Percentiles rank a stretch among this genome's conserved stretches.
Conservation (phyloP, 1,140 invertebrate species). For the Ganaspis sp. region DNA sequence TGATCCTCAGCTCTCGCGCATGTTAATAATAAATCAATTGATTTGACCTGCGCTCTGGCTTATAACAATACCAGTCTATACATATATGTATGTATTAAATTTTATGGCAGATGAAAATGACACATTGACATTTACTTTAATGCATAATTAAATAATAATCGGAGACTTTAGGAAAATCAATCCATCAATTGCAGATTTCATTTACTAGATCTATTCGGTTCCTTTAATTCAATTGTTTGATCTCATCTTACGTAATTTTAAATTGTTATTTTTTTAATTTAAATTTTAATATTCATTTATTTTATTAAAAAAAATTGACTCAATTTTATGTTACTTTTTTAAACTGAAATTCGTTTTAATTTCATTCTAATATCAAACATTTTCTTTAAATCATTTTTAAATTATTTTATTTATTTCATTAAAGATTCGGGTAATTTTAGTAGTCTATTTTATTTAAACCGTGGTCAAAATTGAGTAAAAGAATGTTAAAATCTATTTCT, state of each 20-base stretch:
- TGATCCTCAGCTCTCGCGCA: slow-evolving; percentile 42
- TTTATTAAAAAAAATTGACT: no score
- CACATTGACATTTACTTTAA: not conserved
- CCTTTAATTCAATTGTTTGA: not conserved
- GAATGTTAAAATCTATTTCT: no score
- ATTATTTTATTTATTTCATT: no score
- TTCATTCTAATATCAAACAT: no score
- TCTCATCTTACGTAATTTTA: not conserved
- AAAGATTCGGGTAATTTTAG: no score
- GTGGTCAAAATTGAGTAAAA: no score
- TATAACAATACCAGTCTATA: slow-evolving; percentile 4
- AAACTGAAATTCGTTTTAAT: no score
- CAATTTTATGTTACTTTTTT: no score
- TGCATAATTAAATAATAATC: slow-evolving; percentile 10
- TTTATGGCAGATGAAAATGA: slow-evolving; percentile 4
- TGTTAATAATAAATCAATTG: slow-evolving; percentile 58
- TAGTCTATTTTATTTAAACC: no score
- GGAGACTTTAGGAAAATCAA: not conserved
- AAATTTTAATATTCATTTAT: no score
- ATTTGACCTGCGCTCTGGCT: slow-evolving; percentile 47
- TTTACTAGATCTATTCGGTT: not conserved
- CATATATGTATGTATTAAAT: slow-evolving; percentile 5
- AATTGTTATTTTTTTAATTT: no score
- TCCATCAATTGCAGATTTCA: not conserved
- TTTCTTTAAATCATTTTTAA: no score